phyloP scores from a whole-genome alignment of 2,113 vertebrate species.

The Hemibates koningsi region DNA sequence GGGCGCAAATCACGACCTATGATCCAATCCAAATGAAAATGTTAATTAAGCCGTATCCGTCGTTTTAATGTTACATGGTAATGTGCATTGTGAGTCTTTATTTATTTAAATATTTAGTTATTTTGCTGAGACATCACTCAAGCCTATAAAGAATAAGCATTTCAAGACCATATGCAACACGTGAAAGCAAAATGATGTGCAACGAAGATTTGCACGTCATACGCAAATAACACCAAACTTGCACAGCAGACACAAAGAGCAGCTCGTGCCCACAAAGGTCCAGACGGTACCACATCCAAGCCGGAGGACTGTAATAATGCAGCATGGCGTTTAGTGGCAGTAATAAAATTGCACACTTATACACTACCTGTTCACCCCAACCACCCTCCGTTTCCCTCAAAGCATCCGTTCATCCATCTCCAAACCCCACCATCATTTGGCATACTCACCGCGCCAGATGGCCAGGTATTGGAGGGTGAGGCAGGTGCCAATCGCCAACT shows the following conservation, averaged over 20 bases:
- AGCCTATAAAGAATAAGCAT: background rate
- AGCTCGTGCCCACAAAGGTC: constrained; percentile 15
- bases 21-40: constrained; percentile 11
- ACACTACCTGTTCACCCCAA: constrained; percentile 20
- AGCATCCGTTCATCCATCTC: background rate
- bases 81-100: background rate
- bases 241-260: constrained; percentile 62
- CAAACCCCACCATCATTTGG: constrained; percentile 44
- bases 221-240: constrained; percentile 17
- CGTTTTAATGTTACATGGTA: background rate
- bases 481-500: constrained; percentile 54
- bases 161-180: constrained; percentile 36
- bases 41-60: constrained; percentile 8
- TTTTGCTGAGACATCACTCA: constrained; percentile 26
- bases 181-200: constrained; percentile 30
- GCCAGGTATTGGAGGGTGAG: constrained; percentile 55
- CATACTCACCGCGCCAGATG: constrained; percentile 68
- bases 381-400: background rate
- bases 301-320: constrained; percentile 26
- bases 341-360: constrained; percentile 40
- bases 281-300: constrained; percentile 23
- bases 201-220: background rate
- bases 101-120: background rate
- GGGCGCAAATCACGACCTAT: background rate
- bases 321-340: constrained; percentile 30